phyloP scores from a whole-genome alignment of 2,888 invertebrate genomes.

The Philaethria dido region DNA sequence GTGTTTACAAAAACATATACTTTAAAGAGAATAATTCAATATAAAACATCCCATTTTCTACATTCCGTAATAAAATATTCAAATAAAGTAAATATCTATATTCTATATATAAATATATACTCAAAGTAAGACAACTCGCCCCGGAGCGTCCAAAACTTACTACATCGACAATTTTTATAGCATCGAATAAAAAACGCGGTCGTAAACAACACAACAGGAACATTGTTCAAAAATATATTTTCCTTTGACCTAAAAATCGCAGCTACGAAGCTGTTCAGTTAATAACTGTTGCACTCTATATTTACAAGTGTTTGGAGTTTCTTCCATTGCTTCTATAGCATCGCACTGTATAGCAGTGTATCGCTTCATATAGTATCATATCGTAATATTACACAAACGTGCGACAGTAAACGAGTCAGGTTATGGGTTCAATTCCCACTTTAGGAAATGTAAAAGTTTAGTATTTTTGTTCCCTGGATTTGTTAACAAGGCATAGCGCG shows the following conservation, averaged over 20 bases:
- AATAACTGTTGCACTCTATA: conserved; percentile 4
- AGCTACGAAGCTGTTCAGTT: conserved; percentile 6
- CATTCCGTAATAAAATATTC: too few relatives aligned
- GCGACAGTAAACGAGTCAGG: too few relatives aligned
- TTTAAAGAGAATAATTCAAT: too few relatives aligned
- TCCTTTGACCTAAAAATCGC: conserved; percentile 2
- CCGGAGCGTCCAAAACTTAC: not conserved
- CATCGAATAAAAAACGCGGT: not conserved
- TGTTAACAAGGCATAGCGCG: too few relatives aligned
- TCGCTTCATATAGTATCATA: not conserved
- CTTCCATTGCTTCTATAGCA: not conserved
- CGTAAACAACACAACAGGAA: conserved; percentile 1
- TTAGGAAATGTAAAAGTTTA: too few relatives aligned
- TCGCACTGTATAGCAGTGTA: not conserved
- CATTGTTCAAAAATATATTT: conserved; percentile 5
- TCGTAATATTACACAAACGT: not conserved
- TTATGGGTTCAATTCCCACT: too few relatives aligned
- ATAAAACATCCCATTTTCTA: too few relatives aligned
- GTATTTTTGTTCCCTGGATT: too few relatives aligned
- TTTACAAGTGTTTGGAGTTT: not conserved
- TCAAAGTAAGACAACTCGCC: not conserved
- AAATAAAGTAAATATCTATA: too few relatives aligned
- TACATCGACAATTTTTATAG: not conserved
- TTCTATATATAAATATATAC: not conserved
- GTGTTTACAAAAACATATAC: too few relatives aligned